Conservation (phyloP, 2,797 vertebrate genomes). For the Poeciliopsis turneri region DNA sequence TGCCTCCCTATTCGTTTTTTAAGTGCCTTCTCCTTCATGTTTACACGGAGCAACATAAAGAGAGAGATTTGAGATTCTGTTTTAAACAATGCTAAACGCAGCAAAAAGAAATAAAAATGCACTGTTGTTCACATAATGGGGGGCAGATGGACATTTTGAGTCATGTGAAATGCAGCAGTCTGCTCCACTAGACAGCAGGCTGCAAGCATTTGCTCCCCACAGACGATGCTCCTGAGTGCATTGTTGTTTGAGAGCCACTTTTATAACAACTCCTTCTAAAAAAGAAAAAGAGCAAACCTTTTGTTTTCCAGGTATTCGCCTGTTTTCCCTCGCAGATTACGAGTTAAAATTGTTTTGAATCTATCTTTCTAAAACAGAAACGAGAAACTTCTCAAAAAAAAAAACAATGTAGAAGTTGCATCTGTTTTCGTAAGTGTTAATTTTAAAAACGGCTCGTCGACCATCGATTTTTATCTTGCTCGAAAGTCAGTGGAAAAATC, state of each 20-base stretch:
- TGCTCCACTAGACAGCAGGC: constrained; percentile 61
- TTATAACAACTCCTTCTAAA: not conserved
- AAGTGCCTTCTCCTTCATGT: constrained; percentile 26
- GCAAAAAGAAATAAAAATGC: constrained; percentile 30
- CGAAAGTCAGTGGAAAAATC: not conserved
- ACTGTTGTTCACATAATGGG: constrained; percentile 48
- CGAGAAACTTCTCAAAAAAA: not conserved
- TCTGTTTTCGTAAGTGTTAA: not conserved
- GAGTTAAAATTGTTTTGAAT: not conserved
- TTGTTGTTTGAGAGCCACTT: constrained; percentile 26
- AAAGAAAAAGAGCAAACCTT: not conserved
- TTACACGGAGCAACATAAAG: constrained; percentile 2
- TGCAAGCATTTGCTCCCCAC: constrained; percentile 49
- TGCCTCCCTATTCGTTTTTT: constrained; percentile 28
- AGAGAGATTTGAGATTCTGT: constrained; percentile 26
- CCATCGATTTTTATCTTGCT: not conserved
- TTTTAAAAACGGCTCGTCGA: not conserved
- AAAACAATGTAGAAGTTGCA: not conserved
- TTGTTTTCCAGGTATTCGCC: not conserved
- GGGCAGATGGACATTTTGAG: constrained; percentile 78
- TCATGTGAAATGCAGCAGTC: constrained; percentile 70
- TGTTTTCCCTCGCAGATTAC: not conserved
- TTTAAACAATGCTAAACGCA: constrained; percentile 57
- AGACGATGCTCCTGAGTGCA: constrained; percentile 51
- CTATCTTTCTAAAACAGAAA: not conserved